A percentile compares a stretch with the other conserved stretches of the same genome.
Conservation (phyloP, 1,140 invertebrate genomes). For the Bombus picipes region DNA sequence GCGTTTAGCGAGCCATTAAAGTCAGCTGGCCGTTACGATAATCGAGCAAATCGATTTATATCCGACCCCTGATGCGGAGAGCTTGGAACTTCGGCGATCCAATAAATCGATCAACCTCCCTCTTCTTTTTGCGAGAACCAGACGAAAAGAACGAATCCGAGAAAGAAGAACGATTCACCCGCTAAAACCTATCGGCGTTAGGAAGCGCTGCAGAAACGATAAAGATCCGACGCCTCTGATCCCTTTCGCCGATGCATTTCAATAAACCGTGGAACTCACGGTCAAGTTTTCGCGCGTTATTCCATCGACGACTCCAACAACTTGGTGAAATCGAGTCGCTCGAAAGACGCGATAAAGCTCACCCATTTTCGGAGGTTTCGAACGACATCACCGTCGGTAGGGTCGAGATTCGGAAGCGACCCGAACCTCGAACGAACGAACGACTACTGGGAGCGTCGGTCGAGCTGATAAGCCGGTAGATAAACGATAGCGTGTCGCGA, state of each 20-base stretch:
- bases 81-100: conserved; percentile 2
- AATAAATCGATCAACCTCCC: conserved; percentile 34
- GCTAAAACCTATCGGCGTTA: background rate
- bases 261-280: conserved; percentile 76
- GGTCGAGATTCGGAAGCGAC: conserved; percentile 7
- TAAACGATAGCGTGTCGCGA: conserved; percentile 6
- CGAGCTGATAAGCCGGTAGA: conserved; percentile 23
- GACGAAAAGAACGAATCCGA: no score
- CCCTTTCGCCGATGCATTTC: conserved; percentile 67
- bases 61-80: conserved; percentile 3
- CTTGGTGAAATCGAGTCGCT: background rate
- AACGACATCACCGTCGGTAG: no score
- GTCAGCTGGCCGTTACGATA: conserved; percentile 56
- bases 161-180: background rate
- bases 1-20: conserved; percentile 49
- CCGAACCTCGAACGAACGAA: conserved; percentile 15
- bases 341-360: conserved; percentile 10
- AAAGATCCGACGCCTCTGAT: conserved; percentile 12
- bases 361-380: background rate
- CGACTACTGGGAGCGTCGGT: background rate
- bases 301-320: background rate
- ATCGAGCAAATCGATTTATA: conserved; percentile 52
- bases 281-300: conserved; percentile 61
- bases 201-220: background rate
- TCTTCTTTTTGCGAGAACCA: background rate